phyloP scores from a whole-genome alignment of 2,888 invertebrate species.

The Rhodophaea formosa region DNA sequence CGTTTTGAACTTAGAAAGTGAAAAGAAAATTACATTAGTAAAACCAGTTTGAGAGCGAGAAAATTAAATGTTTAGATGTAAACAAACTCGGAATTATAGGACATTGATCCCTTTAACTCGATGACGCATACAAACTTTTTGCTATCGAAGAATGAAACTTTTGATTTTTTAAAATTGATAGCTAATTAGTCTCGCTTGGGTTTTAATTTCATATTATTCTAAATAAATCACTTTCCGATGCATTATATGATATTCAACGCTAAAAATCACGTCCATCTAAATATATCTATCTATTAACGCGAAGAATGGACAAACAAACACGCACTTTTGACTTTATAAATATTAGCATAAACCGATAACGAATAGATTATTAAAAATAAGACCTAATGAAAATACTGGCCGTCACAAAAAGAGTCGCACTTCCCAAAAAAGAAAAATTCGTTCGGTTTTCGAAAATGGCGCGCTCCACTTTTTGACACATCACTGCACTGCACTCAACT shows the following conservation, averaged over 20 bases:
- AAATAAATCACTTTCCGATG: too few relatives aligned
- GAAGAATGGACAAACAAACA: too few relatives aligned
- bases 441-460: slow-evolving; percentile 26
- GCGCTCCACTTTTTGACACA: slow-evolving; percentile 29
- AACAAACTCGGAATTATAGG: not conserved
- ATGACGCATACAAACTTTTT: not conserved
- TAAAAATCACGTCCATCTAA: too few relatives aligned
- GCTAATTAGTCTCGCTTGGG: too few relatives aligned
- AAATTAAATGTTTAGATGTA: slow-evolving; percentile 31
- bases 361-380: too few relatives aligned
- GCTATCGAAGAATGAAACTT: not conserved
- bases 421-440: not conserved
- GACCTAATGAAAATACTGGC: not conserved
- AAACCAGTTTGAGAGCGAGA: slow-evolving; percentile 33
- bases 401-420: slow-evolving; percentile 12
- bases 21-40: slow-evolving; percentile 46
- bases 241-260: too few relatives aligned
- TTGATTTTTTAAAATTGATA: too few relatives aligned
- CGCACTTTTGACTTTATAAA: too few relatives aligned
- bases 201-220: too few relatives aligned
- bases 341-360: too few relatives aligned
- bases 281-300: too few relatives aligned
- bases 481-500: slow-evolving; percentile 48
- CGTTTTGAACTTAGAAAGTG: slow-evolving; percentile 40
- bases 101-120: not conserved